Base-by-base conservation (phyloP, 2,888 invertebrate species). In the Tenthredo scrophulariae region DNA sequence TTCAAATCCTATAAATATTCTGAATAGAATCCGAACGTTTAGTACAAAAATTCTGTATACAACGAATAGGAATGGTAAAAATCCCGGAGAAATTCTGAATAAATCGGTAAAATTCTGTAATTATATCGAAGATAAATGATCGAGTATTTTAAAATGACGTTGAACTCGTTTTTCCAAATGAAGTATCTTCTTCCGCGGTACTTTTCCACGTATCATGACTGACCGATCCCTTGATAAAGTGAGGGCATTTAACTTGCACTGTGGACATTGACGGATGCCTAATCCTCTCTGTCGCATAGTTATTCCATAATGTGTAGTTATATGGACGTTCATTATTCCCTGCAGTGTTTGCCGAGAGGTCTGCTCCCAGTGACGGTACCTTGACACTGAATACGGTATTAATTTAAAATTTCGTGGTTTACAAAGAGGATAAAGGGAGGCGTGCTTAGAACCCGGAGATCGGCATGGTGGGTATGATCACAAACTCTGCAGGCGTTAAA, bases 401-500 rank as follows among this genome's bases (percentile, higher is more conserved):
- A 80, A 80, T 80, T 80, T 22, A 29, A 50, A 77, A 77, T 77
- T 77, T 67, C 43, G 40, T 22, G 26, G 22, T 18, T 15, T 40
- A 29, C 58, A 62, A 54, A 46, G 26, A 46, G 46, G 43, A 43
- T 10, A 43, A 13, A 13, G 13, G 40, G 40, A 43, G 43, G 43
- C 43, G 43, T 2, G 43, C 43, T 13, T 10, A 43, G 43, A 43
- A 43, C 13, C 2, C 43, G 43, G 0, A 40, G 43, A 43, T 29
- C 43, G 33, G 10, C 37, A 37, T 9, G 33, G 15, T 33, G 33
- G 29, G 50, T 50, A 18, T 18, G 50, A 77, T 77, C 50, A 77
- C 46, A 50, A 89, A 87, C 75, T 84, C 85, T 86, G 85, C 84
- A 26, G 75, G 40, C 54, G 65, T 87, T 87, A 88, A 89, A 91